Evolutionary conservation across 92 coral and sea anemone genomes (phyloP).

Genomic region (Hydrozoanthus gracilis): DNA sequence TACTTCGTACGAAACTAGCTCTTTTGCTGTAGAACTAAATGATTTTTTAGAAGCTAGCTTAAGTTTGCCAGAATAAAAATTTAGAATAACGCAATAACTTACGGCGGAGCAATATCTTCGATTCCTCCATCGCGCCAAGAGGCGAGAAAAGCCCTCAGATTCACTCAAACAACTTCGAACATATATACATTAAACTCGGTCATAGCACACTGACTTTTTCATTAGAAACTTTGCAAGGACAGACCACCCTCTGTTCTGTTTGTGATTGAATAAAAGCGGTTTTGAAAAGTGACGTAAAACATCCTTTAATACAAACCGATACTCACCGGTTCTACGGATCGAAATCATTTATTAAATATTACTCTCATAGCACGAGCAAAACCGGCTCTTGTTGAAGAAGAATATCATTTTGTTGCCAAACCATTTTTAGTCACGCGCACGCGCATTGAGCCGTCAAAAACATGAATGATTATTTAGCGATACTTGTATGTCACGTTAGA

Average conservation of each 20-base stretch:
- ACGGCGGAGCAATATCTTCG: background rate
- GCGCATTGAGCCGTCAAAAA: background rate
- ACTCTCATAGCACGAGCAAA: background rate
- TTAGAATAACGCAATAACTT: background rate
- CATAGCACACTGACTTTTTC: constrained; percentile 11
- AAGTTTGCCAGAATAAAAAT: background rate
- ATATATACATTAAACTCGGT: background rate
- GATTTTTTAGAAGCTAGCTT: background rate
- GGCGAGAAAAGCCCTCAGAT: background rate
- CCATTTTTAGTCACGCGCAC: background rate
- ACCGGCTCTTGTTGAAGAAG: background rate
- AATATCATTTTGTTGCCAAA: background rate
- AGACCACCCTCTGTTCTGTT: constrained; percentile 29
- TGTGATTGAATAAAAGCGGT: background rate
- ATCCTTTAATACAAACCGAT: background rate
- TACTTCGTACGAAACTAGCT: no score
- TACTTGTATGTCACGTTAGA: background rate
- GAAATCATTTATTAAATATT: background rate
- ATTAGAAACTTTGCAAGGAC: background rate
- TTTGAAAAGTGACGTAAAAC: background rate
- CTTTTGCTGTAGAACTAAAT: background rate
- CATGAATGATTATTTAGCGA: constrained; percentile 5
- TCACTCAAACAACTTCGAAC: background rate
- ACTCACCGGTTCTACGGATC: constrained; percentile 20
- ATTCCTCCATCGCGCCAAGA: background rate